These are phyloP conservation scores for Scalopus aquaticus DNA, from an alignment of 2,113 vertebrate species.

Conservation along the genomic window DNA sequence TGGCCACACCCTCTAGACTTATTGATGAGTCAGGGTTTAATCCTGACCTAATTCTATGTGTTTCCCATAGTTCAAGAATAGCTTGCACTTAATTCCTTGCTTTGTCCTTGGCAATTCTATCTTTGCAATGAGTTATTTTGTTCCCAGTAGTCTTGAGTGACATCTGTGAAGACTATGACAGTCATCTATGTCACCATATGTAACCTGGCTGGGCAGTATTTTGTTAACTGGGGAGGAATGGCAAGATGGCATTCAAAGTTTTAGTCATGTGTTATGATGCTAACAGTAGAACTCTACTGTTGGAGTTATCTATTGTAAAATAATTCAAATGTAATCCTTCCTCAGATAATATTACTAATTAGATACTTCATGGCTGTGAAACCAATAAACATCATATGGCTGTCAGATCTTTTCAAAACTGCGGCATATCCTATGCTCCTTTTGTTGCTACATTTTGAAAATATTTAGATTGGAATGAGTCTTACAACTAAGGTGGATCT, in stretches of 20 bases:
- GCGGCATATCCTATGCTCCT: neutral
- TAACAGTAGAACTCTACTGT: neutral
- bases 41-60: neutral
- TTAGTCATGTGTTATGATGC: neutral
- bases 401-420: neutral
- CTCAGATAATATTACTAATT: neutral
- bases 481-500: neutral
- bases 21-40: neutral
- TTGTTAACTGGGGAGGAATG: neutral
- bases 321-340: neutral
- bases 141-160: neutral
- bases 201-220: neutral
- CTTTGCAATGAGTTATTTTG: neutral
- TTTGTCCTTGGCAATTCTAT: neutral
- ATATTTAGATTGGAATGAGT: neutral
- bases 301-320: neutral
- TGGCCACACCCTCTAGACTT: neutral
- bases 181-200: neutral
- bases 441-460: neutral
- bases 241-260: neutral
- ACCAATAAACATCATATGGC: neutral
- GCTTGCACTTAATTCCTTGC: neutral
- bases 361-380: neutral
- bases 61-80: neutral
- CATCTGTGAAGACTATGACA: neutral